Percentiles rank a stretch among this genome's conserved stretches.
Evolutionary conservation across 2,888 invertebrate genomes (phyloP).

Genomic region (Toxonevra muliebris): DNA sequence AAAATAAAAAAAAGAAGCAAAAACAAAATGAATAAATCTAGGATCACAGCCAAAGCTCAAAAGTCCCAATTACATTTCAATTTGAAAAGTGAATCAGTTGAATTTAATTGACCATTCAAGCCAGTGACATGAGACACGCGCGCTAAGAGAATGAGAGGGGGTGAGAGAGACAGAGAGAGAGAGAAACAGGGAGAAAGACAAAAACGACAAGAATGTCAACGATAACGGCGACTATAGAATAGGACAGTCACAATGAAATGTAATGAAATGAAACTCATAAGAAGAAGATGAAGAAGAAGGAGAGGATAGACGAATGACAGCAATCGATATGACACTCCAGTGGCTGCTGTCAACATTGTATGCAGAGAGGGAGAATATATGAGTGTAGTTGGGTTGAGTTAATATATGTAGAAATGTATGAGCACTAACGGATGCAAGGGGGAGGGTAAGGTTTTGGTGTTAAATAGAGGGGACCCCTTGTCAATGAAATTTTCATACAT

Average conservation of each 20-base stretch:
- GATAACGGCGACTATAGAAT: background rate
- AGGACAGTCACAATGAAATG: background rate
- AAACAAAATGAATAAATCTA: constrained; percentile 2
- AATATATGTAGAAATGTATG: no score
- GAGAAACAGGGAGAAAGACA: background rate
- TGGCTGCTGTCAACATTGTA: background rate
- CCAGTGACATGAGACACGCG: constrained; percentile 52
- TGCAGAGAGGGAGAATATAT: no score
- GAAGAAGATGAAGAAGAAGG: background rate
- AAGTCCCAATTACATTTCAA: constrained; percentile 55
- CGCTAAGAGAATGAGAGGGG: constrained; percentile 17
- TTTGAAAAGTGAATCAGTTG: constrained; percentile 47
- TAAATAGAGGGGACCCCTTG: no score
- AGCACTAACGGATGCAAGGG: no score
- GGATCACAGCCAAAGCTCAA: constrained; percentile 43
- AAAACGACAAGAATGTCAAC: background rate
- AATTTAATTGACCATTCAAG: constrained; percentile 60
- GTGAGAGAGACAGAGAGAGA: background rate
- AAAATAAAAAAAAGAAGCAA: no score
- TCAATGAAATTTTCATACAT: no score
- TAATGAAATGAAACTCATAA: constrained; percentile 1
- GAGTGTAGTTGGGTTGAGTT: no score
- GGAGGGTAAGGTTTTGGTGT: no score
- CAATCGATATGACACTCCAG: background rate
- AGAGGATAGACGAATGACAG: background rate